A percentile compares a stretch with the other conserved stretches of the same genome.
Evolutionary conservation across 2,797 vertebrate genomes (phyloP).

Genomic region (Notoglanidium macrostoma): DNA sequence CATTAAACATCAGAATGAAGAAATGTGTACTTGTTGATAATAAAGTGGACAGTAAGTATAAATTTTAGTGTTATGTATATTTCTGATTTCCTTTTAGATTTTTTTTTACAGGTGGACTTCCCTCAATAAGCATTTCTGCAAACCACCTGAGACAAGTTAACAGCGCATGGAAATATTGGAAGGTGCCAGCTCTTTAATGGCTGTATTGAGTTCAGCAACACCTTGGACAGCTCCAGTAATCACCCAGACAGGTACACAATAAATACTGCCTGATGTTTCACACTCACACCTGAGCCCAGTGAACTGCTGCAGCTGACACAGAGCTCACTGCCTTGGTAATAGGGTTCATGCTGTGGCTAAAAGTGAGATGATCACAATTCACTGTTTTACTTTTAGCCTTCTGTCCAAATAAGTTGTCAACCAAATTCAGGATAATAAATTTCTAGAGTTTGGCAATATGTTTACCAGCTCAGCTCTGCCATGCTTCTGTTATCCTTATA

Average conservation of each 20-base stretch:
- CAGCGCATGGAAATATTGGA: not conserved
- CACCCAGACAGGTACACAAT: not conserved
- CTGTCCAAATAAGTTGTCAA: not conserved
- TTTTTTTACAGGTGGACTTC: not conserved
- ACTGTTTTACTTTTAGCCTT: not conserved
- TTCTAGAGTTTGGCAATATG: not conserved
- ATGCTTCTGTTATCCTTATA: not conserved
- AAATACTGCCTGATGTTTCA: constrained; percentile 16
- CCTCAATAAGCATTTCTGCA: not conserved
- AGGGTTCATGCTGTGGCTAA: not conserved
- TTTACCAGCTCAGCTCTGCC: not conserved
- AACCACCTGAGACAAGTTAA: not conserved
- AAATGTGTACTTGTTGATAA: not conserved
- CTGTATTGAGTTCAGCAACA: constrained; percentile 16
- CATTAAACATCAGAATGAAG: too few species aligned
- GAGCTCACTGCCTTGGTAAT: constrained; percentile 4
- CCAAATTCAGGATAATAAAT: not conserved
- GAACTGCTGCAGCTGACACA: constrained; percentile 1
- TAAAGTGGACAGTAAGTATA: not conserved
- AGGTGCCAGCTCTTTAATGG: not conserved
- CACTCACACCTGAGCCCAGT: constrained; percentile 25
- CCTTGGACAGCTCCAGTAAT: constrained; percentile 22
- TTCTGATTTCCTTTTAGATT: not conserved
- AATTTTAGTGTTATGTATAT: not conserved
- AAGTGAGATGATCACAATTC: not conserved